Evolutionary conservation across 2,113 vertebrate species (phyloP), one percentile per base, ranked within the genome.

Genomic region (Nothocercus nigrocapillus): DNA sequence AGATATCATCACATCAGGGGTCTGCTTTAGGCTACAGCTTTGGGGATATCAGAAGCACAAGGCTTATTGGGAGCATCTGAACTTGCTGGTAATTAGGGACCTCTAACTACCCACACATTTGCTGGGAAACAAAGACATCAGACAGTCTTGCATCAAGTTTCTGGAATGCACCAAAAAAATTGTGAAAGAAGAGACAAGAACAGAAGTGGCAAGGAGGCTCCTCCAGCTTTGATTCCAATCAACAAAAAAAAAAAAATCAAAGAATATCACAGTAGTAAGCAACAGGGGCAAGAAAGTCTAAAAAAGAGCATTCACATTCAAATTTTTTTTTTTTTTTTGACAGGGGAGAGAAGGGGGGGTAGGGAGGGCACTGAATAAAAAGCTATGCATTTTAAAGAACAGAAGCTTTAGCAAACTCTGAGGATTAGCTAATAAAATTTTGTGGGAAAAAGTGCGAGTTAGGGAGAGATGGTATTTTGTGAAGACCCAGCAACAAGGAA

Each of bases 21-120:
- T 90, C 91, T 94, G 94, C 96, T 95, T 85, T 45, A 92, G 93
- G 95, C 94, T 93, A 93, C 81, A 73, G 63, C 93, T 76, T 40
- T 62, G 82, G 66, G 62, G 78, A 89, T 91, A 94, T 94, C 74
- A 77, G 92, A 96, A 91, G 90, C 75, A 90, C 9, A 13, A 32
- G 85, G 76, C 90, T 94, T 95, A 96, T 90, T 96, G 79, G 80
- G 80, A 96, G 94, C 94, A 95, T 94, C 90, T 96, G 95, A 96
- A 94, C 47, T 54, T 36, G 1, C 66, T 87, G 84, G 81, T 95
- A 96, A 96, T 97, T 94, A 96, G 67, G 81, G 62, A 87, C 66
- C 58, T 84, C 93, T 95, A 97, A 94, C 91, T 94, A 89, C 86
- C 86, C 84, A 85, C 89, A 97, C 69, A 92, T 92, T 91, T 92